Percentiles rank a stretch among this genome's conserved stretches.
Evolutionary conservation across 2,888 invertebrate genomes (phyloP).

Genomic region (Caenorhabditis macrosperma): DNA sequence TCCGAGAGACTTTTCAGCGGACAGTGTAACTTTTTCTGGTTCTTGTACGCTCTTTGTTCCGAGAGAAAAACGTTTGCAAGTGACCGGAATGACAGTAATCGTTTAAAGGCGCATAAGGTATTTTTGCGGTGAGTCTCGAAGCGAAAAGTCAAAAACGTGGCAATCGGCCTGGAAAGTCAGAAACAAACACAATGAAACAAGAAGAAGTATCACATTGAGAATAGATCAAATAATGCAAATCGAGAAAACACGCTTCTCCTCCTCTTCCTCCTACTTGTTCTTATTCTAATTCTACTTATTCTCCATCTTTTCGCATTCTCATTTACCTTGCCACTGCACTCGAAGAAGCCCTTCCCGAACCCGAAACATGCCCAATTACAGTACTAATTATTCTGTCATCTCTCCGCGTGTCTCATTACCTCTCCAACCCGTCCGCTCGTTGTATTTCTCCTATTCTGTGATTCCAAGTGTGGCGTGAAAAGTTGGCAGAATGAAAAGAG

Average conservation of each 20-base stretch:
- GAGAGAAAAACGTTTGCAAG: too few relatives aligned
- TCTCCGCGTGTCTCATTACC: conserved; percentile 42
- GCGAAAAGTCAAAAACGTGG: too few relatives aligned
- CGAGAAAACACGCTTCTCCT: conserved; percentile 14
- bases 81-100: too few relatives aligned
- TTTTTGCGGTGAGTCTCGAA: too few relatives aligned
- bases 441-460: conserved; percentile 10
- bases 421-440: not conserved
- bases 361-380: conserved; percentile 54
- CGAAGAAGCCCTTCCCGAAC: not conserved
- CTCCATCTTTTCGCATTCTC: conserved; percentile 16
- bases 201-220: not conserved
- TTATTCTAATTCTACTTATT: not conserved
- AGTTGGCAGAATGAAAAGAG: conserved; percentile 4
- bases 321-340: conserved; percentile 40
- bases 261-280: too few relatives aligned
- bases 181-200: not conserved
- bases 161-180: not conserved
- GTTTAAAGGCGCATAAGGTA: too few relatives aligned
- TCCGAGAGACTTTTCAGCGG: not conserved
- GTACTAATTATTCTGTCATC: conserved; percentile 40
- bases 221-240: not conserved
- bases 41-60: too few relatives aligned
- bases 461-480: conserved; percentile 36
- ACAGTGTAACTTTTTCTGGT: too few relatives aligned